phyloP scores from a whole-genome alignment of 30 jellyfish, hydroid and myxozoan genomes.

The Haliclystus octoradiatus region DNA sequence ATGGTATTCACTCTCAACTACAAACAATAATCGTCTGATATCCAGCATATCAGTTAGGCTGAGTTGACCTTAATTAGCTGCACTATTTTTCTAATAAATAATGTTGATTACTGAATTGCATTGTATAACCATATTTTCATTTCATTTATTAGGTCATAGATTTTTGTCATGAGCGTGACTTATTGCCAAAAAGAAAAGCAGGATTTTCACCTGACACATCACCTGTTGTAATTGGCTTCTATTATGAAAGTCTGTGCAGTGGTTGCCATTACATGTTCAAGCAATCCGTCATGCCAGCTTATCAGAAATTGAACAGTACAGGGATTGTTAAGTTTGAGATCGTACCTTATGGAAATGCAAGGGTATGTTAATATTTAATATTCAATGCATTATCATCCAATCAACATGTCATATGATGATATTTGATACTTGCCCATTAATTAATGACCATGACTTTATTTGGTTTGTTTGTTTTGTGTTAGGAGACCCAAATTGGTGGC shows the following conservation, averaged over 20 bases:
- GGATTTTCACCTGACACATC: slow-evolving; percentile 27
- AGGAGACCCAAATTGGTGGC: slow-evolving; percentile 30
- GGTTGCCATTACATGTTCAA: slow-evolving; percentile 35
- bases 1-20: no score
- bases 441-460: no score
- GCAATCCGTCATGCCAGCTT: slow-evolving; percentile 24
- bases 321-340: slow-evolving; percentile 30
- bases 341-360: slow-evolving; percentile 45
- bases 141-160: no score
- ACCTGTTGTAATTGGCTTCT: slow-evolving; percentile 26
- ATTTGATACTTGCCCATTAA: no score
- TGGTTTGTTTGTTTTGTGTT: background rate
- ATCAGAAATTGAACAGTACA: slow-evolving; percentile 17
- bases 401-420: background rate
- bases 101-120: no score
- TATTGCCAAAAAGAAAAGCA: no score
- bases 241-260: slow-evolving; percentile 36
- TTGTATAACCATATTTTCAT: no score
- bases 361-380: background rate
- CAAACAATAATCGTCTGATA: no score
- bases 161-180: no score
- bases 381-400: background rate
- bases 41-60: no score
- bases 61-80: no score
- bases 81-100: no score